Evolutionary conservation across 1,140 invertebrate genomes (phyloP).

Genomic region (Drosophila pseudoobscura): DNA sequence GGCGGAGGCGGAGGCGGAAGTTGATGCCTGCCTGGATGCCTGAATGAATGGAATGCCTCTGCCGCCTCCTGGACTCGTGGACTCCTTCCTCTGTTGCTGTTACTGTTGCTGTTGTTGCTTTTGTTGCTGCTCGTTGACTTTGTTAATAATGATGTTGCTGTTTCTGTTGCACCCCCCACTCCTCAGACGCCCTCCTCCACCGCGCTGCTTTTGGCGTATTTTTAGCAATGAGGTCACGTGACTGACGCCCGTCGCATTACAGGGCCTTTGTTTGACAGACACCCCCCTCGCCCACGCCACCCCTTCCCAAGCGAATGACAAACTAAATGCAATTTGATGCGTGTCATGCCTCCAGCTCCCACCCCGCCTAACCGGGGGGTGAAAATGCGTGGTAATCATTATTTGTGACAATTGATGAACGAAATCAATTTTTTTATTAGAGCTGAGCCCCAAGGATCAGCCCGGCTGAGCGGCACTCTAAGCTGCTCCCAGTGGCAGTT

Average conservation of each 20-base stretch:
- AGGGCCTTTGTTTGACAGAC: constrained; percentile 32
- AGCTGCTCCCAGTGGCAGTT: constrained; percentile 33
- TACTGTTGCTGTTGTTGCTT: too few relatives aligned
- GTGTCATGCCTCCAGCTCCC: constrained; percentile 54
- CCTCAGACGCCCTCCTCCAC: neutral
- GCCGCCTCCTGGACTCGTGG: too few relatives aligned
- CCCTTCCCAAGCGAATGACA: constrained; percentile 49
- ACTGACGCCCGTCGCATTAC: constrained; percentile 47
- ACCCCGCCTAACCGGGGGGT: neutral
- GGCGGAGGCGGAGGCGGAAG: neutral
- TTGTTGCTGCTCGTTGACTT: constrained; percentile 65
- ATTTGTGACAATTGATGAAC: constrained; percentile 78
- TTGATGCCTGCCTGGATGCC: too few relatives aligned
- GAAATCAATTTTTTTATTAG: constrained; percentile 65
- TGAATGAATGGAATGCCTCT: too few relatives aligned
- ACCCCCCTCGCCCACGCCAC: neutral
- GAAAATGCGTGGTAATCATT: constrained; percentile 80
- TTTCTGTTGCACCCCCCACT: constrained; percentile 8
- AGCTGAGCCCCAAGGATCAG: constrained; percentile 18
- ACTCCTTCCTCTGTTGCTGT: neutral
- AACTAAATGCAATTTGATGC: constrained; percentile 81
- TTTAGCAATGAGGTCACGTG: constrained; percentile 72
- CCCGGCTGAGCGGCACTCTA: constrained; percentile 10
- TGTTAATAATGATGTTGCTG: constrained; percentile 71
- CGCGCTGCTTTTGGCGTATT: constrained; percentile 39